Evolutionary conservation across 2,113 vertebrate species (phyloP), one percentile per base, ranked within the genome.

Genomic region (Psittacara wagleri): DNA sequence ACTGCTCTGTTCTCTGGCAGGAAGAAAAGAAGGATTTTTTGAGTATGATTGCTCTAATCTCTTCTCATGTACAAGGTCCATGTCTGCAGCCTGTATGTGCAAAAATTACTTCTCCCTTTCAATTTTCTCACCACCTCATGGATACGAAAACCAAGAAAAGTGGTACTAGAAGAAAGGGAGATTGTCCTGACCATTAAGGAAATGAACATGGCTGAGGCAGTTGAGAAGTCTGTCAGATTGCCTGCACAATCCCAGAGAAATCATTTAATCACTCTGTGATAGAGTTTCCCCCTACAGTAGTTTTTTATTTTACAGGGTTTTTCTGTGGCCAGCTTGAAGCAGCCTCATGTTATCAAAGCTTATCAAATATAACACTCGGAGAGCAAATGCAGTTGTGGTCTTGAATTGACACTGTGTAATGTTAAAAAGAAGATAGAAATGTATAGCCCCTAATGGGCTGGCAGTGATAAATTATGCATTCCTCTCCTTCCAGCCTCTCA

Each of bases 391-490:
- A 48, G 29, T n/a, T 27, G 17, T 64, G 35, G 39, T 59, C 52
- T 79, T 62, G 52, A 88, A 86, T 6, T 67, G 61, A n/a, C 15
- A 41, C 22, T 2, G 1, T 67, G 35, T 46, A 41, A 46, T 57
- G 43, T 57, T 83, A 76, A 91, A 83, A 96, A 90, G 33, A 62
- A 37, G 44, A n/a, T 20, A 57, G 74, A 62, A 79, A 88, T 55
- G 13, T 37, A 41, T 48, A 52, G 24, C 11, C 9, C 14, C 24
- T 75, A 28, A 4, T 51, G 43, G 57, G 33, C 33, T 61, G 39
- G n/a, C 62, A 68, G 35, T 61, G 64, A 82, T 94, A 68, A 97
- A 96, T 96, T 79, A 95, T 91, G 35, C 74, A 95, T 70, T 41
- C 28, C 6, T 86, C 57, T 94, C 29, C 83, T 75, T 76, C 69